phyloP scores from a whole-genome alignment of 1,140 invertebrate species.

The Ladona fulva region DNA sequence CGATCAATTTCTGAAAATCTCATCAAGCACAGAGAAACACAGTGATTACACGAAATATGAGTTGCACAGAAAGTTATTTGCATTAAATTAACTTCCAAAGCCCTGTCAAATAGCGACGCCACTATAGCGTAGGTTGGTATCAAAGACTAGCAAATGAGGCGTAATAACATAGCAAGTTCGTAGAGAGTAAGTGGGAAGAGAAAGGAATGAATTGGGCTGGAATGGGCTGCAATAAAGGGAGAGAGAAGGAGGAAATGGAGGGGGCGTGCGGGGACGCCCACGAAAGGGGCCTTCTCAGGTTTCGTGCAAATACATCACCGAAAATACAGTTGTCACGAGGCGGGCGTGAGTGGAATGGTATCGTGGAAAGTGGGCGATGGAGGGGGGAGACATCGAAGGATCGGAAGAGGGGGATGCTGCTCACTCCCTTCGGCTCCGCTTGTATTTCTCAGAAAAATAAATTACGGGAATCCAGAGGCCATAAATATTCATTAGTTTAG shows the following conservation, averaged over 20 bases:
- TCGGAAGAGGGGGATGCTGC: not conserved
- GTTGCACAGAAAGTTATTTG: no score
- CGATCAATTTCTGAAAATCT: no score
- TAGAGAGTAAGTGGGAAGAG: not conserved
- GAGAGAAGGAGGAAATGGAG: not conserved
- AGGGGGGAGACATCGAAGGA: not conserved
- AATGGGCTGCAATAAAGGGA: not conserved
- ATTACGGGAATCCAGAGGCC: no score
- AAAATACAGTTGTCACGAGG: slow-evolving; percentile 5
- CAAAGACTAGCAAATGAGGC: no score
- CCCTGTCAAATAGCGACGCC: no score
- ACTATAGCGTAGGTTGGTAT: no score
- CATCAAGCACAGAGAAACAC: no score
- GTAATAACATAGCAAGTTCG: not conserved
- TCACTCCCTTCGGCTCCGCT: no score
- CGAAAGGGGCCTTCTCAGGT: not conserved
- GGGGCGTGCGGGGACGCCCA: not conserved
- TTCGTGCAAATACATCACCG: slow-evolving; percentile 4
- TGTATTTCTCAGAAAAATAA: no score
- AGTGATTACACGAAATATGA: no score
- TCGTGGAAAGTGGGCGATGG: not conserved
- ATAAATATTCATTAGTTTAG: no score
- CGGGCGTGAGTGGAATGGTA: not conserved
- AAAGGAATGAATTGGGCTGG: not conserved
- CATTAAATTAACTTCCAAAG: no score